Evolutionary conservation across 2,888 invertebrate genomes (phyloP), one percentile per base, ranked within the genome.

Genomic region (Coelopa pilipes): DNA sequence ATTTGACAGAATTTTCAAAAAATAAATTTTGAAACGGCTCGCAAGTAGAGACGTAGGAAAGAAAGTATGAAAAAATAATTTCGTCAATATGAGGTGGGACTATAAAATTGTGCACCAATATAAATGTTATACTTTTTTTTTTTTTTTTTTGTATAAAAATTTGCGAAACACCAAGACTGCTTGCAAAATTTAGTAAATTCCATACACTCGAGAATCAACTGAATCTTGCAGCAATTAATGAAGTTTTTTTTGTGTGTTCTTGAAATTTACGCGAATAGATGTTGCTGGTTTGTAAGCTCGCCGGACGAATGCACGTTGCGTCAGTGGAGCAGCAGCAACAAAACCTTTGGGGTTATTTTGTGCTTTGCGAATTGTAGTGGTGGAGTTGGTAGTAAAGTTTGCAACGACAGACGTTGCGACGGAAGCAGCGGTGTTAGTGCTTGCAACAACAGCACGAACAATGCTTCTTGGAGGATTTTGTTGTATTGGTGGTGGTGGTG

Each of bases 1-100:
- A 9, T 66, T 71, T 74, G 74, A 74, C 74, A 67, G 45, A 62
- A 71, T 50, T 59, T 53, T 15, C 74, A 66, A 70, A 21, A 66
- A 24, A 46, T 57, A 17, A 24, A 19, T 24, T 45, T 47, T 19
- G 12, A 10, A 21, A 47, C 49, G 19, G 1, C 24, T 45, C 17
- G 69, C 47, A 47, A 47, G 12, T 7, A 11, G 59, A 13, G 15
- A 49, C 21, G 70, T 70, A 21, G 70, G 62, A n/a, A 60, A 49
- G n/a, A 59, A 70, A 59, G 46, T 69, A 34, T 15, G 19, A 11
- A 11, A 47, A 21, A 49, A 60, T 2, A 34, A 34, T 34, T 34
- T 34, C 34, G 34, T 34, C 34, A 34, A 34, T 34, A 34, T 4
- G 34, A 34, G 7, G 34, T 34, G 34, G 34, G 34, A n/a, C n/a